Evolutionary conservation across 2,113 vertebrate genomes (phyloP).

Genomic region (Pipra filicauda): DNA sequence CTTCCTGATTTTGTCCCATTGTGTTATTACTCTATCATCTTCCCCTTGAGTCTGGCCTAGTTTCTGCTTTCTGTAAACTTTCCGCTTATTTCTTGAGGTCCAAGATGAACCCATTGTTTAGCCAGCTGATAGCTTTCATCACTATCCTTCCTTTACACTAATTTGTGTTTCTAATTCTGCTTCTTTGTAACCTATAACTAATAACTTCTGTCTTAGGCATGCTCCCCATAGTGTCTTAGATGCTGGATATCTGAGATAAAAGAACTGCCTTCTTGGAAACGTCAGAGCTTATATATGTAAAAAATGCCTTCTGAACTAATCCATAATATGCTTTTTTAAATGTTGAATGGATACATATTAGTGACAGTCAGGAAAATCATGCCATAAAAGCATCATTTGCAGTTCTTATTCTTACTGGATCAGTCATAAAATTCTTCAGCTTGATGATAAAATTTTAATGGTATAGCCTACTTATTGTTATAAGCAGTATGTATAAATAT

Average conservation of each 20-base stretch:
- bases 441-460: not conserved
- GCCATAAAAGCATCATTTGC: not conserved
- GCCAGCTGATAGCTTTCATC: not conserved
- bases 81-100: accelerated
- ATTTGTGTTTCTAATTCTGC: not conserved
- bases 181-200: not conserved
- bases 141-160: not conserved
- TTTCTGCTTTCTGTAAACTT: not conserved
- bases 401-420: not conserved
- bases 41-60: not conserved
- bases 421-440: not conserved
- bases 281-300: not conserved
- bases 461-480: not conserved
- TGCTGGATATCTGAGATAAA: not conserved
- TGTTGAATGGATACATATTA: not conserved
- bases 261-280: not conserved
- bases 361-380: not conserved
- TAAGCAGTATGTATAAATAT: not conserved
- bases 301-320: not conserved
- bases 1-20: not conserved
- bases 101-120: not conserved
- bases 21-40: not conserved
- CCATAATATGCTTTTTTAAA: not conserved
- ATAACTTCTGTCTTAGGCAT: not conserved
- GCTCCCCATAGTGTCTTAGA: not conserved